Conservation (phyloP, 1,140 invertebrate genomes). For the Aphis craccivora region DNA sequence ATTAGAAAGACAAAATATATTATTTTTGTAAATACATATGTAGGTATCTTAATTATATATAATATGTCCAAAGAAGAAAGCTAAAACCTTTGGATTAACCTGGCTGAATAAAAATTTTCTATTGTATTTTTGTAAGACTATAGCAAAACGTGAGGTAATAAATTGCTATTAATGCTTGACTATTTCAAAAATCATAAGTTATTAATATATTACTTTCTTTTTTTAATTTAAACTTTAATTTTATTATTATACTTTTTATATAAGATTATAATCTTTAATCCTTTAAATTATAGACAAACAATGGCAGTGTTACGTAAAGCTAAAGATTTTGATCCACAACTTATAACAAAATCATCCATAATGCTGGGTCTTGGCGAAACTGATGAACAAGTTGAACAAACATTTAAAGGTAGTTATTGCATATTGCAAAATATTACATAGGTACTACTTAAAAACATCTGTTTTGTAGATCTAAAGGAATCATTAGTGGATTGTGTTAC, state of each 20-base stretch:
- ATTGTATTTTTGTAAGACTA: too few species aligned
- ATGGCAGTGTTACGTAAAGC: constrained; percentile 82
- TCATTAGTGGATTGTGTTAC: constrained; percentile 94
- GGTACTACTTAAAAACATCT: not conserved
- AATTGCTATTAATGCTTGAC: too few species aligned
- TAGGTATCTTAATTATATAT: too few species aligned
- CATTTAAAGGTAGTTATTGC: constrained; percentile 73
- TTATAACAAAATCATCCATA: constrained; percentile 97
- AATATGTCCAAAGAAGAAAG: too few species aligned
- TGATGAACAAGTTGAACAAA: constrained; percentile 87
- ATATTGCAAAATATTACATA: not conserved
- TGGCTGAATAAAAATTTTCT: too few species aligned
- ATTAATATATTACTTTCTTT: too few species aligned
- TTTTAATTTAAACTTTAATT: not conserved
- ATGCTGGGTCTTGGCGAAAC: constrained; percentile 98
- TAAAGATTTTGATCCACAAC: constrained; percentile 78
- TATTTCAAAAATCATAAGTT: too few species aligned
- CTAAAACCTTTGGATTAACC: too few species aligned
- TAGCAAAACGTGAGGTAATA: too few species aligned
- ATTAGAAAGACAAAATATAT: too few species aligned
- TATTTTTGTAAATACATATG: too few species aligned
- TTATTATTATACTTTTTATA: not conserved
- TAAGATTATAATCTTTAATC: not conserved
- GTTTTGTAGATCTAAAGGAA: constrained; percentile 72
- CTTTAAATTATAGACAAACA: constrained; percentile 75